Percentiles rank a stretch among this genome's conserved stretches.
Evolutionary conservation across 1,140 invertebrate genomes (phyloP).

Genomic region (Neodiprion lecontei): DNA sequence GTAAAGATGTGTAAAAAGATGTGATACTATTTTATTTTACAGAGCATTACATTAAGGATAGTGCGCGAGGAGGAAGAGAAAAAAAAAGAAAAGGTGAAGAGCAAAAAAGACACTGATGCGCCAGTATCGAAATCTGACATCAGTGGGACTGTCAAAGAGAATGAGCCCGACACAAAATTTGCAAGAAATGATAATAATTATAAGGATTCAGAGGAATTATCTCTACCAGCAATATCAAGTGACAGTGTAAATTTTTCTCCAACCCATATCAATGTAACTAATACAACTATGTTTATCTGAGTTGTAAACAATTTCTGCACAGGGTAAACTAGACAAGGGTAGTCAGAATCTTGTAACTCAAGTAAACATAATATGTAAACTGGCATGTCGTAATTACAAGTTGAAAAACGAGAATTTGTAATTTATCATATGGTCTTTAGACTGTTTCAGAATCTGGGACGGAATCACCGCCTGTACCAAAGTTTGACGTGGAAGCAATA

Average conservation of each 20-base stretch:
- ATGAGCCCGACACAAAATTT: not conserved
- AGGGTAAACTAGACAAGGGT: not conserved
- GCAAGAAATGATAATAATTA: not conserved
- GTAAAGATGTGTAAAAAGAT: not conserved
- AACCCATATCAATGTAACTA: too few species aligned
- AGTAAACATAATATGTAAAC: too few species aligned
- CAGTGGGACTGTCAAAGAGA: slow-evolving; percentile 3
- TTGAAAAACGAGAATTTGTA: not conserved
- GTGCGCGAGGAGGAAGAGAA: slow-evolving; percentile 32
- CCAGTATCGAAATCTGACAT: not conserved
- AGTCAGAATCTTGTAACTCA: not conserved
- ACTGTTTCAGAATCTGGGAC: slow-evolving; percentile 18
- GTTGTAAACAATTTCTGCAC: too few species aligned
- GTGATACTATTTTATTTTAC: slow-evolving; percentile 17
- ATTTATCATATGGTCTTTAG: not conserved
- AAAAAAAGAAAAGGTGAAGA: slow-evolving; percentile 20
- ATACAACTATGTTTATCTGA: too few species aligned
- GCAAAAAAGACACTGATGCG: not conserved
- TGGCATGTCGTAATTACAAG: too few species aligned
- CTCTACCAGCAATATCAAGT: too few species aligned
- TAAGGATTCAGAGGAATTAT: too few species aligned
- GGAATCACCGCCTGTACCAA: slow-evolving; percentile 48
- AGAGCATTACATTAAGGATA: slow-evolving; percentile 48
- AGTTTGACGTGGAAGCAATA: slow-evolving; percentile 34
- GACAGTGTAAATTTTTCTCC: too few species aligned